Conservation (phyloP, 2,113 vertebrate genomes). For the Malaclemys terrapin region DNA sequence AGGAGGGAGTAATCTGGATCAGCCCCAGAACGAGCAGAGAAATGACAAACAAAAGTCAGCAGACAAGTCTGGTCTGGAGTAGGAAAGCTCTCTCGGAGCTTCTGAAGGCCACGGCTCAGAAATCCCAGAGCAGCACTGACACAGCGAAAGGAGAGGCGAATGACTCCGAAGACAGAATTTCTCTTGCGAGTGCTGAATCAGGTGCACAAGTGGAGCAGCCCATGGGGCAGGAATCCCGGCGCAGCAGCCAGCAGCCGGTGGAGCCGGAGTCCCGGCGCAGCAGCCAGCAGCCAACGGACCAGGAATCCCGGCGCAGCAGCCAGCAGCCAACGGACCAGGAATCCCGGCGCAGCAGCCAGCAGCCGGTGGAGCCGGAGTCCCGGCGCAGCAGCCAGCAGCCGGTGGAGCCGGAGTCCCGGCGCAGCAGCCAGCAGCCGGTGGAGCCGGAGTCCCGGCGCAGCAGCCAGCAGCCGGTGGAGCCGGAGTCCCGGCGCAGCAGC, state of each 20-base stretch:
- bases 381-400: rapidly evolving
- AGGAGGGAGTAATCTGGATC: not conserved
- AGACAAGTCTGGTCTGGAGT: not conserved
- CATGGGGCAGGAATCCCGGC: rapidly evolving
- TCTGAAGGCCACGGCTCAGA: rapidly evolving
- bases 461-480: rapidly evolving
- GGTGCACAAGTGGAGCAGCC: rapidly evolving
- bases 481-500: too few species aligned
- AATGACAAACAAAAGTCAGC: not conserved
- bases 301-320: rapidly evolving
- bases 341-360: not conserved
- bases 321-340: rapidly evolving
- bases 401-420: rapidly evolving
- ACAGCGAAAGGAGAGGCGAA: rapidly evolving
- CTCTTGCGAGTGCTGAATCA: rapidly evolving
- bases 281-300: rapidly evolving
- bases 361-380: rapidly evolving
- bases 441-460: rapidly evolving
- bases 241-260: rapidly evolving
- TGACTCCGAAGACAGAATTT: rapidly evolving
- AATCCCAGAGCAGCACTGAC: not conserved
- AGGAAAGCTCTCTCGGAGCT: not conserved
- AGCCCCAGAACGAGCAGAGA: not conserved
- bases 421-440: not conserved
- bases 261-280: rapidly evolving